A percentile compares a stretch with the other conserved stretches of the same genome.
Evolutionary conservation across 2,888 invertebrate species (phyloP).

Genomic region (Agrilus cyanescens): DNA sequence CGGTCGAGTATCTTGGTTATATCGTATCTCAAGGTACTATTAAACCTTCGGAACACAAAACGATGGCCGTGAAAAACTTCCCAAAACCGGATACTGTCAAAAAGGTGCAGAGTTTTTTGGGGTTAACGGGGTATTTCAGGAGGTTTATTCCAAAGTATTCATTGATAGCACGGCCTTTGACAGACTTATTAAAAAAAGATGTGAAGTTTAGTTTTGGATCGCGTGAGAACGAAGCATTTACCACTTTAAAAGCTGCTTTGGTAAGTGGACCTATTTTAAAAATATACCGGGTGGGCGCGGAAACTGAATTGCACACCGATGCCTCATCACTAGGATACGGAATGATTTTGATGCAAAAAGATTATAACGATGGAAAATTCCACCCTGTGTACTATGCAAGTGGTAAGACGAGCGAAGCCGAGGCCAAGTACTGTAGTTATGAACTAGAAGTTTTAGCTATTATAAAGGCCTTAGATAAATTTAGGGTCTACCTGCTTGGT

Average conservation of each 20-base stretch:
- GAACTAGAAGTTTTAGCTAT: slow-evolving; percentile 8
- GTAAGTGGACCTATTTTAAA: slow-evolving; percentile 9
- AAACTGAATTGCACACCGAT: slow-evolving; percentile 20
- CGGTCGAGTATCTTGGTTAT: no score
- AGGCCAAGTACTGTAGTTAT: slow-evolving; percentile 1
- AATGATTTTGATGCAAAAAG: slow-evolving; percentile 18
- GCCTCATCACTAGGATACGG: slow-evolving; percentile 19
- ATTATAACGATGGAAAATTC: background rate
- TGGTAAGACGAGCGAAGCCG: slow-evolving; percentile 1
- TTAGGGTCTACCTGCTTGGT: slow-evolving; percentile 5
- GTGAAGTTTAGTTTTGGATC: slow-evolving; percentile 12
- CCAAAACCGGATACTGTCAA: no score
- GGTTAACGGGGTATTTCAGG: slow-evolving; percentile 22
- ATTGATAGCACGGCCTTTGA: slow-evolving; percentile 21
- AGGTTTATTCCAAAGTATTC: slow-evolving; percentile 23
- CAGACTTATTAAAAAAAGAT: slow-evolving; percentile 17
- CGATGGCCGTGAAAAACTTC: no score
- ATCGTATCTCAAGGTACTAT: no score
- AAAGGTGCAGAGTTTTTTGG: no score
- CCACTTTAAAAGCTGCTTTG: slow-evolving; percentile 11
- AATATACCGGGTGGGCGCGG: slow-evolving; percentile 6
- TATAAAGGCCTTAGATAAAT: slow-evolving; percentile 4
- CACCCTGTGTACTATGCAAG: slow-evolving; percentile 1
- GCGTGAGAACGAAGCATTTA: slow-evolving; percentile 10
- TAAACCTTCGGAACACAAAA: no score